Base-by-base conservation (phyloP, 1,140 invertebrate genomes). In the Goniozus legneri region DNA sequence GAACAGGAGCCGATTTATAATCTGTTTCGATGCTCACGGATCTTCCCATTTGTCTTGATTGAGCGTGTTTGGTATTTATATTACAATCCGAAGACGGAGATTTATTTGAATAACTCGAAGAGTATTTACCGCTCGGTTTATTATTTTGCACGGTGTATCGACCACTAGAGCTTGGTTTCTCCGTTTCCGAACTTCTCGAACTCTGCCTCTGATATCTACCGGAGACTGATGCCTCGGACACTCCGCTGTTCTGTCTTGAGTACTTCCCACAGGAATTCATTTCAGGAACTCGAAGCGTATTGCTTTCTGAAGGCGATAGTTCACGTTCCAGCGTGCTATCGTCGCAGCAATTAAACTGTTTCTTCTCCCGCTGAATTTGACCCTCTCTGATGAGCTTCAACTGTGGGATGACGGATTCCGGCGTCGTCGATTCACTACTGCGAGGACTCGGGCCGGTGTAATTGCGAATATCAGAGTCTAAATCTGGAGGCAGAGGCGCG, bases 381-480 rank as follows among this genome's bases (percentile, higher is more conserved):
- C 72, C 72, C 42, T 81, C 78, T 37, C 65, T 79, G 3, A 79
- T 79, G 3, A 77, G 73, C 19, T 68, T 73, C n/a, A 80, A 54
- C 38, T 68, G 69, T 0, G 79, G 75, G 6, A 69, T 60, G n/a
- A 75, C 47, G 20, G 69, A 69, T 52, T 79, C 80, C 0, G 82
- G 82, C 4, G 81, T 82, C 4, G 79, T 82, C 0, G 80, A 82
- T 49, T 81, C 80, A 10, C 80, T 82, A 10, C 78, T 80, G 50
- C 76, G 80, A 0, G 79, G 76, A 64, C 80, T 82, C 1, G 77
- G 60, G 2, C 82, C 81, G 21, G 77, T 76, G 66, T 87, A 92
- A 63, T 86, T 83, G 52, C 80, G 77, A 22, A 92, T 86, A 58
- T 91, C 88, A 34, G 82, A 82, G n/a, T 89, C 75, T 6, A 91